Base-by-base conservation (phyloP, 1,140 invertebrate species). In the Thalassaphorura encarpata region DNA sequence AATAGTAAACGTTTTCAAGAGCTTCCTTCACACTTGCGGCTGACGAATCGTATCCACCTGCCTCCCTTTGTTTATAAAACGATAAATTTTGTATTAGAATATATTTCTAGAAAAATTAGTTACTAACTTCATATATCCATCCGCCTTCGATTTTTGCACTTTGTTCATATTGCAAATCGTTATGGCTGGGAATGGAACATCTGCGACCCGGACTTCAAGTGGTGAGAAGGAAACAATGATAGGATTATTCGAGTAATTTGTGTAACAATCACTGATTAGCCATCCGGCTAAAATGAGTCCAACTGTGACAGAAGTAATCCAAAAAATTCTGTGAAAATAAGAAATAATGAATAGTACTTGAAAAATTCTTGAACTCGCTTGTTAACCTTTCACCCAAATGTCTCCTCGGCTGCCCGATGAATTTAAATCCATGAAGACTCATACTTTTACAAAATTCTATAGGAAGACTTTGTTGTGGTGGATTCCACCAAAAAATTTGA, bases 241-340 rank as follows among this genome's bases (percentile, higher is more conserved):
- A 5, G 63, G 63, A 33, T 23, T 55, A 13, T 26, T n/a, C 3
- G 26, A 19, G 31, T 52, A 58, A 29, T 60, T 54, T 2, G 49
- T 2, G 45, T 49, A 64, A 8, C 58, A 36, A 56, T 72, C 71
- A 19, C 62, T 62, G 8, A 80, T 79, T 16, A 78, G 63, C 31
- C 63, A 68, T 0, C 67, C 64, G 58, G 76, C 77, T 6, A 73
- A 64, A 31, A 67, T 71, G 3, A 79, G 67, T 8, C 73, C 74
- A 1, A 73, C 56, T 3, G 71, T 41, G 36, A 80, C 75, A 2
- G 74, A 67, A 0, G 69, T 52, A 1, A 75, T 40, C 78, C 78
- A 80, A 60, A 73, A 78, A 16, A 78, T 50, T 42, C 76, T 76
- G 51, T 36, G 33, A 36, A 36, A 11, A 11, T 11, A 36, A 36